These are phyloP conservation scores for Onychostoma macrolepis DNA, from an alignment of 2,113 vertebrate species.

Conservation along the genomic window DNA sequence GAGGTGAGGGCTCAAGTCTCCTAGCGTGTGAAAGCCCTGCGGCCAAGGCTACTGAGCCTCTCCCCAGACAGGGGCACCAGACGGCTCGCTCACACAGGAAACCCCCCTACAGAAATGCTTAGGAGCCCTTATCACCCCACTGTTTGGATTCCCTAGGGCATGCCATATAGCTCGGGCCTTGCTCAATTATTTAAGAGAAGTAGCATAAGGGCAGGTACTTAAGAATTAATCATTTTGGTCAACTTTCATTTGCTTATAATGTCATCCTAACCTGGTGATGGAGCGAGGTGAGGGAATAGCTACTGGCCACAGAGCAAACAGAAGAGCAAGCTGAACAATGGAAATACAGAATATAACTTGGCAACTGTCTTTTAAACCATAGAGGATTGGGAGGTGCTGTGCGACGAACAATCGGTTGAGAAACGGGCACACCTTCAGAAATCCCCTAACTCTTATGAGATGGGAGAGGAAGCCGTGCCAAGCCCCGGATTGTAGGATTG, in stretches of 20 bases:
- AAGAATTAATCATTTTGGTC: constrained; percentile 13
- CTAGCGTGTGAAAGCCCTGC: constrained; percentile 73
- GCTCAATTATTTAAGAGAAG: constrained; percentile 65
- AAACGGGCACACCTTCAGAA: constrained; percentile 34
- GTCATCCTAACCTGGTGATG: background rate
- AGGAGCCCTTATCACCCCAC: constrained; percentile 62
- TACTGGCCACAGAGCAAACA: background rate
- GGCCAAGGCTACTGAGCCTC: constrained; percentile 71
- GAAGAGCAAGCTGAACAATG: constrained; percentile 20
- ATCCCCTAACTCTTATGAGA: constrained; percentile 28
- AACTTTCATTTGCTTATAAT: constrained; percentile 22
- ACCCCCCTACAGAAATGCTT: constrained; percentile 61
- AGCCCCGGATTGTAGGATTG: constrained; percentile 37
- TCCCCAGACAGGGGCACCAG: constrained; percentile 71
- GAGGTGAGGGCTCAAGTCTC: constrained; percentile 40
- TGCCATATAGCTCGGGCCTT: constrained; percentile 57
- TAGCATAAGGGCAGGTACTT: constrained; percentile 48
- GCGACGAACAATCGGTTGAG: background rate
- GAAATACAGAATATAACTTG: constrained; percentile 6
- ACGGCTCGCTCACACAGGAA: constrained; percentile 69
- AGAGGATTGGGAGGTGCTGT: background rate
- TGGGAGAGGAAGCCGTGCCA: constrained; percentile 36
- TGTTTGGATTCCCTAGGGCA: constrained; percentile 54
- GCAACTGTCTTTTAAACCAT: constrained; percentile 24
- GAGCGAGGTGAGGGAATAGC: background rate